Conservation (phyloP, 2,888 invertebrate species). For the Rhopalosiphum nymphaeae region DNA sequence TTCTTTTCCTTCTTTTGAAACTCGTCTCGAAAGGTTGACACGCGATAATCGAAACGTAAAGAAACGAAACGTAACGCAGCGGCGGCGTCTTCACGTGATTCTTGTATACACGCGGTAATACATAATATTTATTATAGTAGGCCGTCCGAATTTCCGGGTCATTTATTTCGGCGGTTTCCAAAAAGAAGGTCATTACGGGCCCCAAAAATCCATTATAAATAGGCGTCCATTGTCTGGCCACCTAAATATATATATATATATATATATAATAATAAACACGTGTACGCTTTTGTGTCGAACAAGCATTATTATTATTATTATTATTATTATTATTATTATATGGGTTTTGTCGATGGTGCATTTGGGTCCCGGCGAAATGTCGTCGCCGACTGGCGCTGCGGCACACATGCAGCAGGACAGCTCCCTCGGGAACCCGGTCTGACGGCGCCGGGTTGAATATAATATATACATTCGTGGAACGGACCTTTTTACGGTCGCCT, state of each 20-base stretch:
- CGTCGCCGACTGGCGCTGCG: background rate
- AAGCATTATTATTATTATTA: conserved; percentile 1
- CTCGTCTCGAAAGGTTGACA: background rate
- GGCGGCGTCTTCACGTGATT: background rate
- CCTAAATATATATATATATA: background rate
- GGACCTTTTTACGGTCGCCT: background rate
- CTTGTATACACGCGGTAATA: background rate
- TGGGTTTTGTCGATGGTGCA: conserved; percentile 2
- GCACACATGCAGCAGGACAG: background rate
- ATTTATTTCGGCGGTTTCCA: conserved; percentile 57
- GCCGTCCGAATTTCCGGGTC: conserved; percentile 60
- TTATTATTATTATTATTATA: background rate
- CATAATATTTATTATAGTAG: background rate
- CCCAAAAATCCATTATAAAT: conserved; percentile 58
- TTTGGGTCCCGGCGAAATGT: background rate
- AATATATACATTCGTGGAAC: conserved; percentile 13
- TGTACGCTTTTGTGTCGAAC: conserved; percentile 47
- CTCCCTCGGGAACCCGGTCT: background rate
- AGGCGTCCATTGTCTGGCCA: conserved; percentile 48
- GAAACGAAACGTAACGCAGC: conserved; percentile 21
- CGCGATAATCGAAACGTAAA: conserved; percentile 25
- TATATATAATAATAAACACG: conserved; percentile 39
- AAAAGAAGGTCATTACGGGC: conserved; percentile 60
- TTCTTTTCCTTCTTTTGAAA: background rate
- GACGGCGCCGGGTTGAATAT: background rate